These are phyloP conservation scores for Trachythela sp. DNA, from an alignment of 64 coral and sea anemone species.

Conservation along the genomic window DNA sequence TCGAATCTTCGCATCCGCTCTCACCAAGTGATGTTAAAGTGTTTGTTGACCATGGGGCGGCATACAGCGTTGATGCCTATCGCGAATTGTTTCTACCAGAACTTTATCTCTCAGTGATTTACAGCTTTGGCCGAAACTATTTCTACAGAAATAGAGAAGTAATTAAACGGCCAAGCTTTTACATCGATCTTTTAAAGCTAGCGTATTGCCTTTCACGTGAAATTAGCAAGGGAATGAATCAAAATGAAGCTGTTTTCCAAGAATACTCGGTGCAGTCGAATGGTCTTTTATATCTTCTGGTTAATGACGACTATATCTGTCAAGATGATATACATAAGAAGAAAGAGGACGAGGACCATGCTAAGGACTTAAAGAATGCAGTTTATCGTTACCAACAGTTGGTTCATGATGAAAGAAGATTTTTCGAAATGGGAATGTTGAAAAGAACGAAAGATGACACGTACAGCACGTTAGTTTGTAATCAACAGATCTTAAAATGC, in stretches of 20 bases:
- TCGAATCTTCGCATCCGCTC: not conserved
- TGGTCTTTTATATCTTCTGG: conserved; percentile 16
- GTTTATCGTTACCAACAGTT: not conserved
- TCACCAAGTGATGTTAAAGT: not conserved
- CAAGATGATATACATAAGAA: not conserved
- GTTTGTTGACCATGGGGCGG: not conserved
- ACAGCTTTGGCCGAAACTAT: conserved; percentile 19
- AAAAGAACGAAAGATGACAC: not conserved
- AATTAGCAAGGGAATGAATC: not conserved
- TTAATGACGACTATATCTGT: not conserved
- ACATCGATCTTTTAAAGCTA: not conserved
- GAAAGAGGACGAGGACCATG: not conserved
- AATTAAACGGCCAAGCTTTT: not conserved
- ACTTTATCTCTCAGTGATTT: not conserved
- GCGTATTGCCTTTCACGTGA: conserved; percentile 8
- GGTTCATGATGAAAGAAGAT: not conserved
- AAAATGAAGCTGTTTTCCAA: not conserved
- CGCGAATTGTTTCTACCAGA: not conserved
- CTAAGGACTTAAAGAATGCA: not conserved
- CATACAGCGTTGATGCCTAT: not conserved
- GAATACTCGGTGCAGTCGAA: not conserved
- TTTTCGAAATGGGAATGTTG: conserved; percentile 10
- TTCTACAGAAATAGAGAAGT: not conserved
- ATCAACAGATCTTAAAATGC: not conserved
- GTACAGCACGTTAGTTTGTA: not conserved